Base-by-base conservation (phyloP, 2,113 vertebrate genomes). In the Colius striatus region DNA sequence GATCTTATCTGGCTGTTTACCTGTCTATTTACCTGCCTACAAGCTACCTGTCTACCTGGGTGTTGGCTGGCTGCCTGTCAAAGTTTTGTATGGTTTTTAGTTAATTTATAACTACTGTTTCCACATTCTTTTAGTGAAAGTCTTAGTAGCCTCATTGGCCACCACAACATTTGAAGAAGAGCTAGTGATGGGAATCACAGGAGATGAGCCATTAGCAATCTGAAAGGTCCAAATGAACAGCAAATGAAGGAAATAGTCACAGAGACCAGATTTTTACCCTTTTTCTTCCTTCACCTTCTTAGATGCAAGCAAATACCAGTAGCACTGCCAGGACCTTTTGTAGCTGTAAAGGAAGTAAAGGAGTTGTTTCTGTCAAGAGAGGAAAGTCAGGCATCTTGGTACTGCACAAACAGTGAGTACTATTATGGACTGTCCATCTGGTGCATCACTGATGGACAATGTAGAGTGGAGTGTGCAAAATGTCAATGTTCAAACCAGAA, bases 391-490 rank as follows among this genome's bases (percentile, higher is more conserved):
- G 53, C 30, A 29, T 55, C 53, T 84, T 1, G 0, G n/a, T 16
- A 4, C 26, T 34, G 66, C 29, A 6, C 3, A 29, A 72, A 58
- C 48, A n/a, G 34, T 20, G 48, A 70, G 55, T 29, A 32, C 45
- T 4, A 0, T 4, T 41, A 19, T 8, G 38, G 57, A 4, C 41
- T 30, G 51, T 22, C 55, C 1, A 1, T 23, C 22, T 32, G 13
- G 36, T 2, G 16, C 16, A 36, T 41, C n/a, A 27, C 72, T 11
- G 34, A 34, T 41, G 38, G 38, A 41, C 38, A 41, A 41, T 41
- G 38, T 41, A 12, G 38, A 41, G 38, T 41, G 38, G 38, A 25
- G 32, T 6, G 16, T 9, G 32, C 57, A 53, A 34, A 38, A n/a
- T 9, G n/a, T 6, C 48, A 3, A 19, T 48, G 26, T 15, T 78